Base-by-base conservation (phyloP, 2,888 invertebrate species). In the Athripsodes cinereus region DNA sequence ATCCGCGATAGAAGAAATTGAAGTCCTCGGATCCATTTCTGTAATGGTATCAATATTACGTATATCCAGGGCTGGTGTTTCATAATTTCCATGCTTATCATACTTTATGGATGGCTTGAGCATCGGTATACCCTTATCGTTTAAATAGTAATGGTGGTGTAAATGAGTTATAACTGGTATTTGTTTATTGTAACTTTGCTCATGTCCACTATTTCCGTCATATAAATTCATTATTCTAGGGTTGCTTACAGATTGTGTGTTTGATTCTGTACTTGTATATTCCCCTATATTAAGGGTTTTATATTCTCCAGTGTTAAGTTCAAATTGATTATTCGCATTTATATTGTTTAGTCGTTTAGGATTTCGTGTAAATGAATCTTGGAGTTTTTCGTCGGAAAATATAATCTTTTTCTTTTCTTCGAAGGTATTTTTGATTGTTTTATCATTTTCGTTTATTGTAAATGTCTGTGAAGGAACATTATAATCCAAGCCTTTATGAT, bases 381-480 rank as follows among this genome's bases (percentile, higher is more conserved):
- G 48, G 19, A 18, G 66, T 71, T 22, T 68, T 69, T 65, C 55
- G 65, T 67, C 65, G 16, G 22, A 16, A 18, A 60, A 60, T 1
- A 53, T 22, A 19, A 56, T 22, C 47, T 60, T 60, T 13, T 50
- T 60, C 22, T 48, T 31, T 26, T 59, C 44, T 1, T 48, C 34
- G 34, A 51, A 46, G 19, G 26, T 40, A n/a, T 31, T 44, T 11
- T 48, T 52, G 2, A 20, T 18, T 6, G 72, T 72, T 66, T 73
- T 74, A 56, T 74, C 73, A 50, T 68, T 65, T 65, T 83, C 83
- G 59, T 78, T 78, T 13, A 86, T 80, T 18, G 86, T 82, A 65
- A 84, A 87, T n/a, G 83, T 82, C 69, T 83, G 79, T 1, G 81
- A 79, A 6, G 82, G 80, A 58, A 78, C 74, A 61, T 78, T 77